Conservation (phyloP, 2,888 invertebrate genomes). For the Metalampra italica region DNA sequence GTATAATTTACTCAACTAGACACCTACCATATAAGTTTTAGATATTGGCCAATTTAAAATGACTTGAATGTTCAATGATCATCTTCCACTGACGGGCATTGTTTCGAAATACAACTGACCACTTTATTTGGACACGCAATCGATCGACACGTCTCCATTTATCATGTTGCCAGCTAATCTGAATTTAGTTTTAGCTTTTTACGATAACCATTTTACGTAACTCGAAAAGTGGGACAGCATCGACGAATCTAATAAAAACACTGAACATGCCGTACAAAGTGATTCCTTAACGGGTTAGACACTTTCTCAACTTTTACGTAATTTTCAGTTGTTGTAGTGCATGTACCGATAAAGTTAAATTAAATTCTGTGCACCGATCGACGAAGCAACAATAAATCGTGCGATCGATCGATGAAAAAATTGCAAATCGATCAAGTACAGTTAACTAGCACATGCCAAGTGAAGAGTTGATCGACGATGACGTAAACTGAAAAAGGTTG, state of each 20-base stretch:
- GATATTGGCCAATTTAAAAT: slow-evolving; percentile 5
- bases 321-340: slow-evolving; percentile 19
- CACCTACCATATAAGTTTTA: slow-evolving; percentile 2
- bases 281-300: slow-evolving; percentile 21
- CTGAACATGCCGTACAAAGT: slow-evolving; percentile 28
- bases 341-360: slow-evolving; percentile 18
- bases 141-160: slow-evolving; percentile 27
- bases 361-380: not conserved
- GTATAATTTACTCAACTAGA: slow-evolving; percentile 20
- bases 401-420: slow-evolving; percentile 4
- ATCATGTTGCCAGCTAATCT: slow-evolving; percentile 30
- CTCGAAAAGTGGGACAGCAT: slow-evolving; percentile 36
- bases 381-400: not conserved
- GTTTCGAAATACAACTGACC: slow-evolving; percentile 27
- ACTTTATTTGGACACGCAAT: slow-evolving; percentile 22
- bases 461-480: slow-evolving; percentile 33
- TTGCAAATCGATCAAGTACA: slow-evolving; percentile 12
- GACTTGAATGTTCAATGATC: slow-evolving; percentile 22
- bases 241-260: slow-evolving; percentile 10
- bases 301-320: slow-evolving; percentile 35
- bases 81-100: slow-evolving; percentile 23
- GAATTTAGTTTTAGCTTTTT: slow-evolving; percentile 29
- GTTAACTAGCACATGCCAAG: not conserved
- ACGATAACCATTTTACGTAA: slow-evolving; percentile 39
- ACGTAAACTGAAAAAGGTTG: slow-evolving; percentile 55